Percentiles rank a stretch among this genome's conserved stretches.
These are phyloP conservation scores for Julus scanicus DNA, from an alignment of 2,888 invertebrate genomes.

Conservation along the genomic window DNA sequence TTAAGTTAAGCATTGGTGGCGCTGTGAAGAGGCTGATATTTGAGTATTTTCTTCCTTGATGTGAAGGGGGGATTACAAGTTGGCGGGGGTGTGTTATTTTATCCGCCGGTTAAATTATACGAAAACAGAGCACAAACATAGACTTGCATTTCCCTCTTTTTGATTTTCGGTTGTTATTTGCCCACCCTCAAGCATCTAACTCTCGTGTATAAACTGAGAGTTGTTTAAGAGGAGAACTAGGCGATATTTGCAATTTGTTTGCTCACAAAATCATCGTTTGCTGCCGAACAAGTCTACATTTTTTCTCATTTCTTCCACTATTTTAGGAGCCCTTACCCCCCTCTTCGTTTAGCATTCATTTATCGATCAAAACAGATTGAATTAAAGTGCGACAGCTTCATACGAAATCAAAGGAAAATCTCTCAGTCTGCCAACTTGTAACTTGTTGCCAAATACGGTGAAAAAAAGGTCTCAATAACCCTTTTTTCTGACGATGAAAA, in stretches of 20 bases:
- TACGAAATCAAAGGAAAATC: not conserved
- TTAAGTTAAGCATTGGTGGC: not conserved
- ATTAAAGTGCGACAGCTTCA: conserved; percentile 21
- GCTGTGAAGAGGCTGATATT: not conserved
- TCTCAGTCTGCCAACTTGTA: not conserved
- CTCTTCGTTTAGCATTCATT: conserved; percentile 2
- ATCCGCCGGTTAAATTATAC: not conserved
- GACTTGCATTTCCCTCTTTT: not conserved
- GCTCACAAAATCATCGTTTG: conserved; percentile 33
- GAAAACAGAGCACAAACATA: not conserved
- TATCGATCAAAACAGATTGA: conserved; percentile 33
- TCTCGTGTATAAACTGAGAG: not conserved
- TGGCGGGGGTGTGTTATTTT: not conserved
- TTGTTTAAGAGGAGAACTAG: not conserved
- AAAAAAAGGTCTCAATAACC: not conserved
- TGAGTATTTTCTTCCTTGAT: not conserved
- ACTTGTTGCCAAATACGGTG: not conserved
- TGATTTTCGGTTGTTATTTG: conserved; percentile 33
- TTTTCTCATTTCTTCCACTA: conserved; percentile 33
- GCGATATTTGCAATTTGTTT: conserved; percentile 2
- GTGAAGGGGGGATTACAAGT: not conserved
- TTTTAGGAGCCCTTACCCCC: not conserved
- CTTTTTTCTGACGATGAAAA: not conserved
- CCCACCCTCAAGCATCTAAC: not conserved
- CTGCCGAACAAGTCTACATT: not conserved